Percentiles rank a stretch among this genome's conserved stretches.
phyloP scores from a whole-genome alignment of 1,140 invertebrate genomes.

The Helicoverpa zea region DNA sequence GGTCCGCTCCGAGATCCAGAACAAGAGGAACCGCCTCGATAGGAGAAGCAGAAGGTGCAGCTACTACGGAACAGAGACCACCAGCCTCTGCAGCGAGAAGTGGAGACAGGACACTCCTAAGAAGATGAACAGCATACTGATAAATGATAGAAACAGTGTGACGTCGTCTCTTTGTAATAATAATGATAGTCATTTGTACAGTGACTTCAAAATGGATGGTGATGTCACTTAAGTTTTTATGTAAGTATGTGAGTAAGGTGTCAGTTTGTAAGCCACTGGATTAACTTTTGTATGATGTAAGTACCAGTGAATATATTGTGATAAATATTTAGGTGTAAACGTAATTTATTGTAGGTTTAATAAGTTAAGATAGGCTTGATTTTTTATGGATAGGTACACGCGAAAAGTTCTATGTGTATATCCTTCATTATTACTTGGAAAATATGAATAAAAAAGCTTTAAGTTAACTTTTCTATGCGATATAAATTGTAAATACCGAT shows the following conservation, averaged over 20 bases:
- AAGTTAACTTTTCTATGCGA: too few relatives aligned
- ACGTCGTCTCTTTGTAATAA: constrained; percentile 47
- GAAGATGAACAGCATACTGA: constrained; percentile 43
- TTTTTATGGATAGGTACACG: too few relatives aligned
- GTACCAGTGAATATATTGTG: too few relatives aligned
- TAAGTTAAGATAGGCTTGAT: too few relatives aligned
- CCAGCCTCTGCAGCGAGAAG: constrained; percentile 64
- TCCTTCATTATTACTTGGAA: too few relatives aligned
- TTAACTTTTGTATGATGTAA: neutral
- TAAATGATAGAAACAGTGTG: constrained; percentile 32
- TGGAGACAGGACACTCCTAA: constrained; percentile 56
- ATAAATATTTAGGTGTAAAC: too few relatives aligned
- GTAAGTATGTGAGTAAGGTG: neutral
- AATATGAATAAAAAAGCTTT: too few relatives aligned
- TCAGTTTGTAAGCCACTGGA: neutral
- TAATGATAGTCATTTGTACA: constrained; percentile 43
- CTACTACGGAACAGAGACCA: constrained; percentile 66
- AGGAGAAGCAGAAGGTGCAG: constrained; percentile 62
- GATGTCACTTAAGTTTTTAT: constrained; percentile 22
- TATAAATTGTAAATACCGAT: too few relatives aligned
- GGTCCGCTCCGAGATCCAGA: constrained; percentile 70
- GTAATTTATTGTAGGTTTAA: too few relatives aligned
- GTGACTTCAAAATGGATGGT: constrained; percentile 23
- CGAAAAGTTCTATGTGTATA: too few relatives aligned
- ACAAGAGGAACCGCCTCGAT: constrained; percentile 69